Conservation (phyloP, 2,888 invertebrate species). For the Campaea margaritaria region DNA sequence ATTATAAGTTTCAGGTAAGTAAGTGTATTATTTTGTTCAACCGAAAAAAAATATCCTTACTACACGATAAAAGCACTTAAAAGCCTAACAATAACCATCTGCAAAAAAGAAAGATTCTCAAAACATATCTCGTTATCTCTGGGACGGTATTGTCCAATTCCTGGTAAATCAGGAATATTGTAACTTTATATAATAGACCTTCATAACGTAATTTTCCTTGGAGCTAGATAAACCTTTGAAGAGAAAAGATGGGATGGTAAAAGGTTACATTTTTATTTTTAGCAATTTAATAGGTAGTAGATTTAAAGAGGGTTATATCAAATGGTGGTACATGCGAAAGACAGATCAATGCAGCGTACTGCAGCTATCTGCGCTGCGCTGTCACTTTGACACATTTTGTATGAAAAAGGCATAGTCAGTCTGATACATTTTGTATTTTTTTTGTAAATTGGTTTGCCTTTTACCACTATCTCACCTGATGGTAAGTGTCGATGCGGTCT, state of each 20-base stretch:
- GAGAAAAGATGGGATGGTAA: conserved; percentile 6
- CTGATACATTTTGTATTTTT: no score
- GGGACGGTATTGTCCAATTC: conserved; percentile 10
- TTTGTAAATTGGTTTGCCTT: no score
- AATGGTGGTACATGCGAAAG: not conserved
- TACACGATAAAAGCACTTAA: not conserved
- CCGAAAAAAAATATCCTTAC: no score
- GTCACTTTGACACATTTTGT: no score
- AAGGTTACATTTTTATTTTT: not conserved
- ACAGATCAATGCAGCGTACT: no score
- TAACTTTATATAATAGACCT: conserved; percentile 9
- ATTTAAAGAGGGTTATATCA: not conserved
- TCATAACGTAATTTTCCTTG: conserved; percentile 15
- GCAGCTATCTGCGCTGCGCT: no score
- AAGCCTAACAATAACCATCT: not conserved
- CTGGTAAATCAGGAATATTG: conserved; percentile 29
- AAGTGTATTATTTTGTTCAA: no score
- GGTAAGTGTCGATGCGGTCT: no score
- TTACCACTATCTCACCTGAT: no score
- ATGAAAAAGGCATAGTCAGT: no score
- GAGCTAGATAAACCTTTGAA: conserved; percentile 7
- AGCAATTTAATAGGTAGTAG: conserved; percentile 1
- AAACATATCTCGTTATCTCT: conserved; percentile 4
- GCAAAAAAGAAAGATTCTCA: not conserved
- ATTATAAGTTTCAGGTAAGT: no score